Base-by-base conservation (phyloP, 2,888 invertebrate genomes). In the Oeneis ivallda region DNA sequence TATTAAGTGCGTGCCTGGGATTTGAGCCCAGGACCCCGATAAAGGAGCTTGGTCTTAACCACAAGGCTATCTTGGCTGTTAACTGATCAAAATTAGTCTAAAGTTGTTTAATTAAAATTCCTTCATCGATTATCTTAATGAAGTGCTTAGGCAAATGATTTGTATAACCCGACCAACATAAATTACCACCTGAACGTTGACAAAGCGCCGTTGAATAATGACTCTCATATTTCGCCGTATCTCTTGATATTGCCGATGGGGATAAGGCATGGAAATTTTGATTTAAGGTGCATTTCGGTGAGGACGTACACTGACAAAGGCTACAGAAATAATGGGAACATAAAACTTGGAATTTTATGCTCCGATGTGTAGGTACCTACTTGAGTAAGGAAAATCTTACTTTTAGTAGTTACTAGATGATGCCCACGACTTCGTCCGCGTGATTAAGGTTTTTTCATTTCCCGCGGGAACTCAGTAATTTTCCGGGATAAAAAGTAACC, bases 151-250 rank as follows among this genome's bases (percentile, higher is more conserved):
- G 75, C 79, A 80, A 80, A 79, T 80, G 79, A 80, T 79, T 76
- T 78, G 70, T 79, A 79, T 83, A 83, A 83, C 81, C 80, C 79
- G 72, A 76, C 79, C 80, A 82, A 85, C 81, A 80, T 83, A 82
- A 87, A 88, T 79, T 82, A 86, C 82, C 83, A 85, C 79, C 75
- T 75, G 78, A 80, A 84, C 83, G 85, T 85, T 85, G 87, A 87
- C 87, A 88, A 86, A 87, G 83, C 81, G 74, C 72, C 67, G 66
- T 66, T 86, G 85, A 87, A 80, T 87, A 85, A 89, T 88, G 86
- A 75, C 83, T 78, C 79, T 80, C 84, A 90, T 89, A 89, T 89
- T 87, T 89, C 77, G 79, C 74, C 84, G 83, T 87, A 89, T 89
- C 87, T 89, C 78, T 79, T 83, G 82, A 89, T 87, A 87, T 87